Base-by-base conservation (phyloP, 2,888 invertebrate species). In the Monopis laevigella region DNA sequence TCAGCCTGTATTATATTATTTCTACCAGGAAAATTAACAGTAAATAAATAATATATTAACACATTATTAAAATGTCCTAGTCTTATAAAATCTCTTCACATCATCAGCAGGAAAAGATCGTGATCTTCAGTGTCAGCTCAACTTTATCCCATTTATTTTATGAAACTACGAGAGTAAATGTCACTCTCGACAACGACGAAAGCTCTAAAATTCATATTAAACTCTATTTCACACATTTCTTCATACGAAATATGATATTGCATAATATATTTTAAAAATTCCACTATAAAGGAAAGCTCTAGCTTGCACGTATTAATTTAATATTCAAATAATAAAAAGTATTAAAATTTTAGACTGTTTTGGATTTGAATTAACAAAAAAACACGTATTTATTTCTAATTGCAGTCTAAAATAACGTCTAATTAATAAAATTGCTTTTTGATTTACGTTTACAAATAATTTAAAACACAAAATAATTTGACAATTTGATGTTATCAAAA, bases 121-220 rank as follows among this genome's bases (percentile, higher is more conserved):
- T 19, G 40, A 29, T 29, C 40, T 28, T 28, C 40, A 30, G n/a
- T n/a, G n/a, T n/a, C n/a, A 16, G 58, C 64, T 66, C 60, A 64
- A 69, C 71, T 72, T 72, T 74, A 69, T 58, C 67, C 56, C 56
- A 58, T 62, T 59, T 57, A 59, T 59, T 48, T 36, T 36, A 18
- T 18, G 29, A 3, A 18, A 38, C 24, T 26, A 27, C 29, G 17
- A 42, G 29, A 42, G n/a, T 39, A 21, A 28, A 35, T 42, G 43
- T 41, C 45, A 30, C 29, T 41, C 32, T 19, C 45, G 45, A 50
- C 51, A 50, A 51, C 45, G 32, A 43, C 45, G 27, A 35, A 44
- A 44, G 45, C 50, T 46, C 46, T 17, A 40, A 46, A 51, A 48
- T 51, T 43, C 38, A 47, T 43, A 46, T 43, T 45, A 53, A 34